These are phyloP conservation scores for Bathynomus jamesi DNA, from an alignment of 1,140 invertebrate species.

Conservation along the genomic window DNA sequence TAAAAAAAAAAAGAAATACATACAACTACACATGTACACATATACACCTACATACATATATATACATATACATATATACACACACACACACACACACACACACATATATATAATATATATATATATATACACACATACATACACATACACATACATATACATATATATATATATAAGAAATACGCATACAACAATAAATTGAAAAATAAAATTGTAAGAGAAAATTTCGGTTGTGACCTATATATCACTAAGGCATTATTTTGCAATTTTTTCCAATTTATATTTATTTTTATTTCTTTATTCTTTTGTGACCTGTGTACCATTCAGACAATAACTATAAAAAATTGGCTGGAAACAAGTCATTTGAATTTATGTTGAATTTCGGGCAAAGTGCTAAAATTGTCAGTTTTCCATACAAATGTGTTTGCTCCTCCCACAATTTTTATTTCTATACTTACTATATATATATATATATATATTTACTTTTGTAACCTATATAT, in stretches of 20 bases:
- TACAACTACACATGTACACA: neutral
- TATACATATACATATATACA: neutral
- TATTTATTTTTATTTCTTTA: neutral
- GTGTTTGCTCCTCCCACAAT: too few relatives aligned
- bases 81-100: neutral
- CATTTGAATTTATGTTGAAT: neutral
- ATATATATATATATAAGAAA: neutral
- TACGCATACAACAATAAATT: neutral
- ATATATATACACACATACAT: neutral
- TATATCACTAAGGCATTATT: neutral
- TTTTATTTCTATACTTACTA: too few relatives aligned
- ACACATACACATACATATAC: neutral
- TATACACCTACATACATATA: neutral
- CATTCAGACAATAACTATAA: neutral
- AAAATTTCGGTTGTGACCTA: neutral
- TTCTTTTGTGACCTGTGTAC: too few relatives aligned
- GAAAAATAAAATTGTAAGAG: neutral
- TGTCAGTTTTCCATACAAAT: too few relatives aligned
- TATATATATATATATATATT: too few relatives aligned
- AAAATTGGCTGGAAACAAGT: neutral
- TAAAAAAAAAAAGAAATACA: neutral
- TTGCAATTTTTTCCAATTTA: neutral
- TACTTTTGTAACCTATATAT: too few relatives aligned
- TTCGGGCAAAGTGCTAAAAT: too few relatives aligned
- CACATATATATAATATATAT: neutral